phyloP scores from a whole-genome alignment of 2,888 invertebrate species.

The Chrysolina oricalcia region DNA sequence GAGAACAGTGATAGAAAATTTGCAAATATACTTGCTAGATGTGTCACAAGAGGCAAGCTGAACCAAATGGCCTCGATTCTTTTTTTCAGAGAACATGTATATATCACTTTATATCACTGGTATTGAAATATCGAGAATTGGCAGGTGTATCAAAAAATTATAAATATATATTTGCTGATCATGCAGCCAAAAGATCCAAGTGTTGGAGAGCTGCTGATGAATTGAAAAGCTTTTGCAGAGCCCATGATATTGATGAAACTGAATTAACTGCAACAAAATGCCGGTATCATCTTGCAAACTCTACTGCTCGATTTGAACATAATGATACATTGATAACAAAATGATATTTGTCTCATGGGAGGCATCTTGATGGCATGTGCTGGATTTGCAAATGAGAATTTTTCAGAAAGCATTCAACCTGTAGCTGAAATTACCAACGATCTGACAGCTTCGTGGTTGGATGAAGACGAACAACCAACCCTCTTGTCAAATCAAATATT shows the following conservation, averaged over 20 bases:
- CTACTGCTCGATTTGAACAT: background rate
- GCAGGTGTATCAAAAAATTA: background rate
- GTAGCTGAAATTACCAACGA: background rate
- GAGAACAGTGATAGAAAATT: background rate
- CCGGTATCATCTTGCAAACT: background rate
- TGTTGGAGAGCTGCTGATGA: constrained; percentile 2
- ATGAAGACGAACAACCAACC: background rate
- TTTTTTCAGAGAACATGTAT: background rate
- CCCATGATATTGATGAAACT: background rate
- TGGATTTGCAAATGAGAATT: background rate
- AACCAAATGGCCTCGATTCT: background rate
- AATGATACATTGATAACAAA: no score
- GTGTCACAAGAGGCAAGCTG: background rate
- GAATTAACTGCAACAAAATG: constrained; percentile 1
- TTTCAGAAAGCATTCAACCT: constrained; percentile 6
- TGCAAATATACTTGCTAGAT: background rate
- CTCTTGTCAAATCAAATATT: no score
- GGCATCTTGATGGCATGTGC: constrained; percentile 5
- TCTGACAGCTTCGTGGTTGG: background rate
- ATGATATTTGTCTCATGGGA: constrained; percentile 1
- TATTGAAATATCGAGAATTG: background rate
- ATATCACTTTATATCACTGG: background rate
- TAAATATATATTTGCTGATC: background rate
- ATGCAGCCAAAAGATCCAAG: background rate
- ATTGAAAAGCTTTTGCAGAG: background rate